These are phyloP conservation scores for Microcaecilia unicolor DNA, from an alignment of 2,797 vertebrate species.

Conservation along the genomic window DNA sequence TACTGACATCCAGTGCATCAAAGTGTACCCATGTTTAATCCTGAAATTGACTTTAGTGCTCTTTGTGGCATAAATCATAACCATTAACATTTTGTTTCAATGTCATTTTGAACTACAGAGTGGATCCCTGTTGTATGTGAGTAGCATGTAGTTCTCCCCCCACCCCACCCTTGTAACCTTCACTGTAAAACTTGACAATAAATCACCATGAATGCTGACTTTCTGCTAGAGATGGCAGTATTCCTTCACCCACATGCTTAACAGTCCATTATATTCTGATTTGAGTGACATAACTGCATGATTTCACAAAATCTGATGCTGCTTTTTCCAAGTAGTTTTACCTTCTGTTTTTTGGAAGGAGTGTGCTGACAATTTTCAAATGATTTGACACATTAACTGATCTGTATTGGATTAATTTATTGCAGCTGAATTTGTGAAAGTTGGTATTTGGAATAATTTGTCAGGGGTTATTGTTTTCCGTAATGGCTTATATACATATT, in stretches of 20 bases:
- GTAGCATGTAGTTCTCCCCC: slow-evolving; percentile 59
- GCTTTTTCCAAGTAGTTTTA: slow-evolving; percentile 26
- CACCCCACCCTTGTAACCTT: slow-evolving; percentile 32
- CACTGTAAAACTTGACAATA: slow-evolving; percentile 1
- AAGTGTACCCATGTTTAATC: not conserved
- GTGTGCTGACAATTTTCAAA: too few species aligned
- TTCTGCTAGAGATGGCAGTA: slow-evolving; percentile 7
- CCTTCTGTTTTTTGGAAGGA: too few species aligned
- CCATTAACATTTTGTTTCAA: slow-evolving; percentile 50
- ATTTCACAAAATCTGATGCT: not conserved
- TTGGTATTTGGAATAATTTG: too few species aligned
- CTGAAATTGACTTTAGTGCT: slow-evolving; percentile 4
- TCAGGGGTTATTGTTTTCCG: too few species aligned
- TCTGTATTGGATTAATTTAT: too few species aligned
- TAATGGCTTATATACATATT: too few species aligned
- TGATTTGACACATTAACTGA: too few species aligned
- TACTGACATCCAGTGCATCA: not conserved
- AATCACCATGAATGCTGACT: slow-evolving; percentile 11
- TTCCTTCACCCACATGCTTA: slow-evolving; percentile 3
- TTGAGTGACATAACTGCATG: slow-evolving; percentile 54
- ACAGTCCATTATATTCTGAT: not conserved
- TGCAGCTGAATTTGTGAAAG: too few species aligned
- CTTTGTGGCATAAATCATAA: slow-evolving; percentile 18
- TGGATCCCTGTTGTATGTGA: slow-evolving; percentile 77
- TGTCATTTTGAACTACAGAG: slow-evolving; percentile 65